Base-by-base conservation (phyloP, 2,113 vertebrate genomes). In the Bufo gargarizans region DNA sequence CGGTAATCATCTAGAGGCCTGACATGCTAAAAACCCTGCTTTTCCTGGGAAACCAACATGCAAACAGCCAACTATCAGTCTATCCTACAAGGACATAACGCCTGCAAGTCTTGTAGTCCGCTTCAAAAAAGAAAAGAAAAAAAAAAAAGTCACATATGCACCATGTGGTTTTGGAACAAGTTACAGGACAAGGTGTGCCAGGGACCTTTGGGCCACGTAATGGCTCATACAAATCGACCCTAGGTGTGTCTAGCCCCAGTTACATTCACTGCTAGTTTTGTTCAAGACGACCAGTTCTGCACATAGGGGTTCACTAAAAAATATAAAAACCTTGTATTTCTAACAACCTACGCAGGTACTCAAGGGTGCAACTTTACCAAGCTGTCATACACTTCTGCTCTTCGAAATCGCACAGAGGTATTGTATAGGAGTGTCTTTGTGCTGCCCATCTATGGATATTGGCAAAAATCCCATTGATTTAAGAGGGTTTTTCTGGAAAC, bases 11-110 rank as follows among this genome's bases (percentile, higher is more conserved):
- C 61, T 84, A 84, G n/a, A 74, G 82, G 49, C 67, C 67, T 0
- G 14, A 83, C 81, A 74, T 74, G 67, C 82, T 56, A 84, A 84
- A 20, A 71, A 84, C 82, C 67, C 67, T 84, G 82, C 33, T 84
- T 67, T 13, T 83, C 79, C 17, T 43, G 79, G 33, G 9, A 79
- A 81, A 81, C 45, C 63, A 50, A 22, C 19, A 82, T 82, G 59
- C 55, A 43, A 45, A 22, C 61, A 83, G 59, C 17, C 59, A 82
- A 82, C 3, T 55, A 81, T 61, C 33, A 11, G 13, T 43, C 77
- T 79, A 79, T 47, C 72, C 72, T 50, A 74, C 13, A 49, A 76
- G 19, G 17, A 76, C 72, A 76, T 49, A 47, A 74, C 16, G 49
- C 22, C 43, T 72, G 69, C 33, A 49, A 74, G 71, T 74, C 11